Base-by-base conservation (phyloP, 1,140 invertebrate genomes). In the Tetragnatha versicolor region DNA sequence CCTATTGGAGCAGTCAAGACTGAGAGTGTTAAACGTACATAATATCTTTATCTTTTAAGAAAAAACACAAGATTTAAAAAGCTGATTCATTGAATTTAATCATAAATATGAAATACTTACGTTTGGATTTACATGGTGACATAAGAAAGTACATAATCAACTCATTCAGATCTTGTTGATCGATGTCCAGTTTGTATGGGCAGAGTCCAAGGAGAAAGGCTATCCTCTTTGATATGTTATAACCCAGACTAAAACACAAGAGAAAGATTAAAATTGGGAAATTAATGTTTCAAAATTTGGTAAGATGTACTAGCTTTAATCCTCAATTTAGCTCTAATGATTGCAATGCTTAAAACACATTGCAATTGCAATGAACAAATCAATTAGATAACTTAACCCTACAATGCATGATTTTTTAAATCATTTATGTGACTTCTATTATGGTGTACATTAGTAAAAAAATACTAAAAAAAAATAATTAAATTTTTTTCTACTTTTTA, bases 91-190 rank as follows among this genome's bases (percentile, higher is more conserved):
- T 60, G 20, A 35, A n/a, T n/a, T n/a, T n/a, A n/a, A 61, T 10
- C 20, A 42, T 31, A n/a, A 49, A 37, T 20, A 20, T 35, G 20
- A 4, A 25, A 35, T 3, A 55, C 73, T 66, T 77, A 77, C 73
- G 73, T 39, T 66, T 77, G 2, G 60, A 37, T 65, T 53, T 49
- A 61, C 73, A 77, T 12, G 73, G 73, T 20, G 60, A 65, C 73
- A 77, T 77, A 1, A 77, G 47, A 39, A 77, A 77, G 45, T 77
- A 77, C 73, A 77, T 51, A 6, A 77, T 77, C 1, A 77, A 61
- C 55, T 77, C 73, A 77, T 77, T 77, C 25, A 77, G 42, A 17
- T 77, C 73, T 42, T 77, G 73, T 14, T 65, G 60, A 27, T 27
- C 35, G 25, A 77, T 77, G 5, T 51, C 25, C 6, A 47, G 53